Percentiles rank a stretch among this genome's conserved stretches.
phyloP scores from a whole-genome alignment of 2,888 invertebrate species.

The Aporophyla lueneburgensis region DNA sequence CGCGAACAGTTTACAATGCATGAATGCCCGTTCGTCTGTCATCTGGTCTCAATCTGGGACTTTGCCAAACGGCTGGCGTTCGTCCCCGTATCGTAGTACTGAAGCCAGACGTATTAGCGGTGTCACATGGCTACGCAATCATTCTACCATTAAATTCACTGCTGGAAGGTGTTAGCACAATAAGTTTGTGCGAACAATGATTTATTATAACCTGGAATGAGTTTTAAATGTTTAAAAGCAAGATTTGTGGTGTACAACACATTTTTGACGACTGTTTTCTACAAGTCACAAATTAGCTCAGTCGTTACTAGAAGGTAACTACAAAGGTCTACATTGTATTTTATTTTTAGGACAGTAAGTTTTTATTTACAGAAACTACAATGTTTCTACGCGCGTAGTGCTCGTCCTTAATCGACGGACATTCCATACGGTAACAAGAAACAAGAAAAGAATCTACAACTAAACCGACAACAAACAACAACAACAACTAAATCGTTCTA shows the following conservation, averaged over 20 bases:
- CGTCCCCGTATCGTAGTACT: conserved; percentile 66
- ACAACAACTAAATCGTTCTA: not conserved
- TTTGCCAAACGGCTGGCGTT: conserved; percentile 76
- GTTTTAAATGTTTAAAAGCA: conserved; percentile 3
- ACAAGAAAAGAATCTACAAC: not conserved
- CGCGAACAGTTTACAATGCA: conserved; percentile 75
- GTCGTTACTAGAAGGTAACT: not conserved
- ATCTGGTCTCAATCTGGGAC: conserved; percentile 79
- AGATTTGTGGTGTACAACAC: conserved; percentile 24
- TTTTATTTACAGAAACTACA: not conserved
- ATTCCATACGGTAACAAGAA: not conserved
- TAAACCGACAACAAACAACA: no score
- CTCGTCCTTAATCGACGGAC: not conserved
- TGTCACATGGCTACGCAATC: conserved; percentile 67
- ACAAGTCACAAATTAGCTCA: no score
- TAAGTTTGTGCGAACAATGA: conserved; percentile 23
- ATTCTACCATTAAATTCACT: conserved; percentile 42
- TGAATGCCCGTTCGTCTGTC: conserved; percentile 74
- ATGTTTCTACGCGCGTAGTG: not conserved
- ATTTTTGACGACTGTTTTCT: conserved; percentile 13
- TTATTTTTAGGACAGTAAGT: no score
- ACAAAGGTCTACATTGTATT: not conserved
- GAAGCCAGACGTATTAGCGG: conserved; percentile 75
- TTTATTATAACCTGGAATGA: conserved; percentile 30
- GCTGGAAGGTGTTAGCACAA: conserved; percentile 49